Percentiles rank a stretch among this genome's conserved stretches.
These are phyloP conservation scores for Caenorhabditis virilis DNA, from an alignment of 2,888 invertebrate species.

Conservation along the genomic window DNA sequence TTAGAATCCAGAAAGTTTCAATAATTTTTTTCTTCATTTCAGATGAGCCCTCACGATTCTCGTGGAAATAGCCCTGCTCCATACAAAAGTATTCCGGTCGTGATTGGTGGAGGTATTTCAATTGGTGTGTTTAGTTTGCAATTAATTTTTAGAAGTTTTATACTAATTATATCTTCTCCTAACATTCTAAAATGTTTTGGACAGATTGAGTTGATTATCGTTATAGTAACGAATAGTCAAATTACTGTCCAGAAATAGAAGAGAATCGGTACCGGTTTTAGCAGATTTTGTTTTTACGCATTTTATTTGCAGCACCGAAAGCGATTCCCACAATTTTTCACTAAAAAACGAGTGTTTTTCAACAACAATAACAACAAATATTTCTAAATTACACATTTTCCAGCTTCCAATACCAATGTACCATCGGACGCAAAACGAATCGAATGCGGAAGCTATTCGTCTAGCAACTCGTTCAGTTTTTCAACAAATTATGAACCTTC, in stretches of 20 bases:
- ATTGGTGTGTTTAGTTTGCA: conserved; percentile 27
- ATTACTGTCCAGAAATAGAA: too few species aligned
- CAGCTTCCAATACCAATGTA: conserved; percentile 10
- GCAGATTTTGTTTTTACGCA: not conserved
- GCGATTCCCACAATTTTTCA: too few species aligned
- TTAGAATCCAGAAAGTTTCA: conserved; percentile 8
- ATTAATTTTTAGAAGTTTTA: too few species aligned
- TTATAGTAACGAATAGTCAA: too few species aligned
- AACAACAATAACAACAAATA: not conserved
- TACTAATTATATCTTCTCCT: too few species aligned
- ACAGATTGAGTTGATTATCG: too few species aligned
- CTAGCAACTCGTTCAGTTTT: conserved; percentile 16
- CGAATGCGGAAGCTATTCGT: conserved; percentile 40
- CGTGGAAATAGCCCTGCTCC: conserved; percentile 9
- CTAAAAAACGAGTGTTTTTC: too few species aligned
- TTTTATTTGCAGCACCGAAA: not conserved
- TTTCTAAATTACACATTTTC: too few species aligned
- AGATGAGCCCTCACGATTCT: conserved; percentile 1
- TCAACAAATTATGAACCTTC: not conserved
- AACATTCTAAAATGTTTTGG: too few species aligned
- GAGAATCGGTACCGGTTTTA: too few species aligned
- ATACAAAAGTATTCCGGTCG: conserved; percentile 44
- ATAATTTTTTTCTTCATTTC: not conserved
- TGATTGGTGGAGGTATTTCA: conserved; percentile 35
- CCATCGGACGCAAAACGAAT: conserved; percentile 41